Base-by-base conservation (phyloP, 2,888 invertebrate genomes). In the Graphium colonna region DNA sequence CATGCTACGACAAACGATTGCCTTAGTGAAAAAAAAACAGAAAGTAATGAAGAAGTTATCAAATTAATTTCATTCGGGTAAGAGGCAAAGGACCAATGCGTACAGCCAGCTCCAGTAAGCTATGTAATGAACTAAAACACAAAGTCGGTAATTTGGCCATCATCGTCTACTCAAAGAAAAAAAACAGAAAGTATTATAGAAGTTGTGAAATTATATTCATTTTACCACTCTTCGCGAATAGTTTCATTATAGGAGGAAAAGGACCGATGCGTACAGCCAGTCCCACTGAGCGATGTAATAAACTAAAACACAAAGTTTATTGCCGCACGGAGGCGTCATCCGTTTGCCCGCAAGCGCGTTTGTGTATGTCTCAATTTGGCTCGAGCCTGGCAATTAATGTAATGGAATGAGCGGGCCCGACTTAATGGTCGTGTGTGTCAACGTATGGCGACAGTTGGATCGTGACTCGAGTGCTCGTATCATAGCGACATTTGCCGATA, bases 341-440 rank as follows among this genome's bases (percentile, higher is more conserved):
- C 52, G 10, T 52, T 43, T 28, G 42, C 38, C 43, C 48, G 48
- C 43, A 53, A 43, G 16, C n/a, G 28, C 42, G 48, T 53, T 53
- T 53, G 52, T 51, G 45, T 51, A 53, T 42, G 52, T 53, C 52
- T 53, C 48, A 53, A 53, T 53, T 53, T 53, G 52, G 64, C 60
- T 53, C 36, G 57, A 52, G 57, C 56, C 55, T 7, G 42, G 60
- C 64, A 63, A 68, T 69, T 68, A 68, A 65, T 67, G 67, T 67
- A 67, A 69, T 64, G 63, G 62, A 59, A 53, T 43, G 52, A 48
- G 48, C 46, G 18, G 43, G 52, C 2, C 47, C 42, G 42, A 42
- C 15, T 47, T 52, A 52, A 52, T 52, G 47, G 36, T 33, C 52
- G 36, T 47, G 47, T 43, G 52, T 47, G 52, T 52, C 52, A 47